Base-by-base conservation (phyloP, 2,888 invertebrate species). In the Epiblema foenella region DNA sequence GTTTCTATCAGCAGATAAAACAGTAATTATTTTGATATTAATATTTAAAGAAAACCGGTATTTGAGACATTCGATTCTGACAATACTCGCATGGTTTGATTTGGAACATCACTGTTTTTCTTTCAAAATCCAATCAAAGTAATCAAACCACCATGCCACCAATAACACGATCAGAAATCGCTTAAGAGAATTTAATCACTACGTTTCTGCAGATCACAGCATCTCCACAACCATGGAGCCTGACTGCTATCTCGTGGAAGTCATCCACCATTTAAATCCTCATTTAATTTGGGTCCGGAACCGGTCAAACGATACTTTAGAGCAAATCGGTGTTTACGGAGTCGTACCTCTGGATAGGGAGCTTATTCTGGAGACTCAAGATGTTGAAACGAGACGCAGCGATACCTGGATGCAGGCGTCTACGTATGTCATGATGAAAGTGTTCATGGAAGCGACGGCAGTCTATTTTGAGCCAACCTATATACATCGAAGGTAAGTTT, bases 291-390 rank as follows among this genome's bases (percentile, higher is more conserved):
- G 91, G 89, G 82, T 79, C 0, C 67, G 56, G 10, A 75, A 77
- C 59, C 56, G 52, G 15, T 57, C 52, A 75, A 4, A 37, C 66
- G 78, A 81, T n/a, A 63, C 75, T 2, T 85, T 89, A 15, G 88
- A 91, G 73, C 91, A 91, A 81, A 81, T 91, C 17, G 91, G 91
- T 15, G 73, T 91, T 20, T 89, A 86, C 63, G 90, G 90, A 0
- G 71, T 91, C 37, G 49, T 89, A 52, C 91, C 91, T 0, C 68
- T 83, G 67, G 83, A 85, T 56, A 77, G 76, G 1, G 77, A 77
- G 0, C 67, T 86, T 7, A 79, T 83, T 37, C 24, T 77, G 0
- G 78, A 77, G 1, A 76, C 75, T 0, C 78, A 79, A 0, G 59
- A 71, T 20, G 24, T 89, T 1, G 76, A 76, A 18, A 74, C 72